Evolutionary conservation across 64 coral and sea anemone genomes (phyloP).

Genomic region (Hydrozoanthus tunicans): DNA sequence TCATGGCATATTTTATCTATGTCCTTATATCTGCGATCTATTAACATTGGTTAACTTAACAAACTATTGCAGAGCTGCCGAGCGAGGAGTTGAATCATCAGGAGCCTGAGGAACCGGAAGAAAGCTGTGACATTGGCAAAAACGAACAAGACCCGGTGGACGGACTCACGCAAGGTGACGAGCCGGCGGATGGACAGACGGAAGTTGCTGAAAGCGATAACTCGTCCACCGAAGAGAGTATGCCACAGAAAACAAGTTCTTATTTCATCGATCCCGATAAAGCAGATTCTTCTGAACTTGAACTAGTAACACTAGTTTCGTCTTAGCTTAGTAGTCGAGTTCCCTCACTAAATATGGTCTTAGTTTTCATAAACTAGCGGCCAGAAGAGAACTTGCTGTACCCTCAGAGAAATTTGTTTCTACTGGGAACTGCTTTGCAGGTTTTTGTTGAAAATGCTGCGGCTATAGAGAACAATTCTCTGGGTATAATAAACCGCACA

Average conservation of each 20-base stretch:
- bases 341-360: neutral
- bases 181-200: neutral
- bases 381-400: no score
- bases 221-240: neutral
- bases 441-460: no score
- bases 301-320: conserved; percentile 45
- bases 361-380: neutral
- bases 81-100: neutral
- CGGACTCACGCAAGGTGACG: neutral
- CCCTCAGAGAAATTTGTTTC: no score
- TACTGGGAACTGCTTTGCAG: no score
- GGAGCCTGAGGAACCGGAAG: neutral
- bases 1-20: no score
- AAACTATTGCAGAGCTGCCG: neutral
- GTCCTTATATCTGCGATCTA: neutral
- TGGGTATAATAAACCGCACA: no score
- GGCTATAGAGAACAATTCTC: no score
- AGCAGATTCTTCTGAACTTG: conserved; percentile 48
- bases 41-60: neutral
- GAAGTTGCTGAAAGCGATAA: neutral
- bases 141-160: neutral
- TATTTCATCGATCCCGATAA: conserved; percentile 55
- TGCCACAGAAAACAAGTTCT: conserved; percentile 19
- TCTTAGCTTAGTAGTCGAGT: neutral
- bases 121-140: neutral